A percentile compares a stretch with the other conserved stretches of the same genome.
phyloP scores from a whole-genome alignment of 2,888 invertebrate species.

The Eremobia ochroleuca region DNA sequence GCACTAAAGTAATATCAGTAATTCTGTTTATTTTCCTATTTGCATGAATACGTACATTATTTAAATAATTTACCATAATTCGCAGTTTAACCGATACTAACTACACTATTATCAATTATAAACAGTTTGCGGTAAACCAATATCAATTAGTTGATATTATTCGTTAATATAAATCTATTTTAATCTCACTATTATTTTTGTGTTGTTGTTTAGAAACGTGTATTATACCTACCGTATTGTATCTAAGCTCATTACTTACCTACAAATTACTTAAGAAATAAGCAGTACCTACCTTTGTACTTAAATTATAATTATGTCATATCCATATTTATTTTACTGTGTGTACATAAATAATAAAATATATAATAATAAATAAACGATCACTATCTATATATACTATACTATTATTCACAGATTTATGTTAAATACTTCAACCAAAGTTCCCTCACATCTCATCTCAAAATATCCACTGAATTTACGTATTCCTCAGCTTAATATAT shows the following conservation, averaged over 20 bases:
- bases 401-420: background rate
- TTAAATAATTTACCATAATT: constrained; percentile 38
- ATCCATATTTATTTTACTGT: too few species aligned
- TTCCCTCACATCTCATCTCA: background rate
- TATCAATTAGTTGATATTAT: constrained; percentile 41
- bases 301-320: too few species aligned
- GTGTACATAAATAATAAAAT: too few species aligned
- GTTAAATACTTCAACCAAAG: background rate
- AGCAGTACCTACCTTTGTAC: too few species aligned
- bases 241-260: too few species aligned
- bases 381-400: too few species aligned
- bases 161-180: constrained; percentile 34
- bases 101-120: constrained; percentile 47
- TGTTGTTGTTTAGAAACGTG: constrained; percentile 6
- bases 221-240: too few species aligned
- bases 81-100: constrained; percentile 19
- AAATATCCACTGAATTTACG: constrained; percentile 10
- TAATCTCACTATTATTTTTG: constrained; percentile 29
- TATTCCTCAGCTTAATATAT: constrained; percentile 12
- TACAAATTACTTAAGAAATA: too few species aligned
- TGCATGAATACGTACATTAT: constrained; percentile 24
- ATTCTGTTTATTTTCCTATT: constrained; percentile 35
- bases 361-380: too few species aligned
- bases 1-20: constrained; percentile 18
- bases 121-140: constrained; percentile 48